phyloP scores from a whole-genome alignment of 2,113 vertebrate species.

The Myrmophylax atrothorax region DNA sequence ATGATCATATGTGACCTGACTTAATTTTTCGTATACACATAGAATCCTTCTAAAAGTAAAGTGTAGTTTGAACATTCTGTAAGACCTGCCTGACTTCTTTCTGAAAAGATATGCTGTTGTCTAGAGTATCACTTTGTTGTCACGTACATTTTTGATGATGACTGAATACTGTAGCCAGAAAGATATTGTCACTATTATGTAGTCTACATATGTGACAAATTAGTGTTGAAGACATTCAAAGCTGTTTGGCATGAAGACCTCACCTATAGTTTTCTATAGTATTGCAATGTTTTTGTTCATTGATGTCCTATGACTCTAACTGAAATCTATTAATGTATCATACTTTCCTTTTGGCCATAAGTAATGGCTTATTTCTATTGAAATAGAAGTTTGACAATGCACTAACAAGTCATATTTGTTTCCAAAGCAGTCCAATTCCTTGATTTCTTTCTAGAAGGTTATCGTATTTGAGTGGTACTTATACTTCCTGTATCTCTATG shows the following conservation, averaged over 20 bases:
- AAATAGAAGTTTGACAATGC: not conserved
- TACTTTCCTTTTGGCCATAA: not conserved
- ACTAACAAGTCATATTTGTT: not conserved
- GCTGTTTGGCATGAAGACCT: not conserved
- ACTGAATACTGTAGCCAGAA: not conserved
- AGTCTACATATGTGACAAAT: not conserved
- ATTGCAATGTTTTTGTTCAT: not conserved
- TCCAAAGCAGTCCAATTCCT: not conserved
- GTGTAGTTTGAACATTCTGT: not conserved
- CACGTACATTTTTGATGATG: not conserved
- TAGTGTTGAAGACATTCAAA: not conserved
- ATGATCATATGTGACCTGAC: not conserved
- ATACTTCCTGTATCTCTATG: not conserved
- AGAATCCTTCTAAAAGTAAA: not conserved
- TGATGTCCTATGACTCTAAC: not conserved
- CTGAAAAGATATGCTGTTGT: not conserved
- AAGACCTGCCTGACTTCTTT: not conserved
- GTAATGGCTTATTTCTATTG: not conserved
- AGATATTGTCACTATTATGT: not conserved
- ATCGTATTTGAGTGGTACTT: not conserved
- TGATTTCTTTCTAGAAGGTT: not conserved
- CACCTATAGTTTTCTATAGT: not conserved
- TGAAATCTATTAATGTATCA: not conserved
- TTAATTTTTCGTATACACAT: not conserved
- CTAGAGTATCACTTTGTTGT: accelerated